Conservation (phyloP, 2,888 invertebrate species). For the Micoletzkya japonica region DNA sequence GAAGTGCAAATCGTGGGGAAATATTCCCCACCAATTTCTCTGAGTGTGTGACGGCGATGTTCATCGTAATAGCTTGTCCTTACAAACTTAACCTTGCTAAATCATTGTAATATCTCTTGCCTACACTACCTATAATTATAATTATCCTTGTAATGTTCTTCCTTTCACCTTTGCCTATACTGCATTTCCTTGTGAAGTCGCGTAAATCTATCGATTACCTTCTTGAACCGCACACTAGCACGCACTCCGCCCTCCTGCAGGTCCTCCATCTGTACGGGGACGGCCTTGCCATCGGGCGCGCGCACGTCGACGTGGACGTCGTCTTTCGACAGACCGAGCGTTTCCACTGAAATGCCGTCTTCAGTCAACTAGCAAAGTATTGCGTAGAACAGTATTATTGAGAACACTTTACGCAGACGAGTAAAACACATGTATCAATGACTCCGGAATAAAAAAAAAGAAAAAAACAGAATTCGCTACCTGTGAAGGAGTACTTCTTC, state of each 20-base stretch:
- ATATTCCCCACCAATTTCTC: too few relatives aligned
- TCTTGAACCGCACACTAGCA: slow-evolving; percentile 46
- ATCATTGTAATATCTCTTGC: too few relatives aligned
- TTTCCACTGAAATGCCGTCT: slow-evolving; percentile 19
- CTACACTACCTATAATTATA: too few relatives aligned
- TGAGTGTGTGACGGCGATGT: too few relatives aligned
- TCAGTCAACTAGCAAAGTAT: not conserved
- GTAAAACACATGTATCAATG: not conserved
- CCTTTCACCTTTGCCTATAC: too few relatives aligned
- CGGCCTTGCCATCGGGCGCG: slow-evolving; percentile 43
- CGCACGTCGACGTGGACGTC: slow-evolving; percentile 50
- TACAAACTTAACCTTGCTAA: too few relatives aligned
- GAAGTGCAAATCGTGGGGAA: too few relatives aligned
- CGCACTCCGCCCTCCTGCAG: slow-evolving; percentile 44
- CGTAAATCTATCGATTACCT: slow-evolving; percentile 31
- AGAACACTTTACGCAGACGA: not conserved
- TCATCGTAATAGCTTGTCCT: too few relatives aligned
- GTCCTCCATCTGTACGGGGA: slow-evolving; percentile 51
- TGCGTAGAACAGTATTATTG: not conserved
- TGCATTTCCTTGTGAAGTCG: too few relatives aligned
- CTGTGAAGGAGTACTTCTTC: slow-evolving; percentile 49
- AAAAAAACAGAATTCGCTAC: slow-evolving; percentile 22
- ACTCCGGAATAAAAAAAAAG: not conserved
- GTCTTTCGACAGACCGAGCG: slow-evolving; percentile 34
- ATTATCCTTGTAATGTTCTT: too few relatives aligned